phyloP scores from a whole-genome alignment of 2,797 vertebrate genomes.

The Sebastes aleutianus region DNA sequence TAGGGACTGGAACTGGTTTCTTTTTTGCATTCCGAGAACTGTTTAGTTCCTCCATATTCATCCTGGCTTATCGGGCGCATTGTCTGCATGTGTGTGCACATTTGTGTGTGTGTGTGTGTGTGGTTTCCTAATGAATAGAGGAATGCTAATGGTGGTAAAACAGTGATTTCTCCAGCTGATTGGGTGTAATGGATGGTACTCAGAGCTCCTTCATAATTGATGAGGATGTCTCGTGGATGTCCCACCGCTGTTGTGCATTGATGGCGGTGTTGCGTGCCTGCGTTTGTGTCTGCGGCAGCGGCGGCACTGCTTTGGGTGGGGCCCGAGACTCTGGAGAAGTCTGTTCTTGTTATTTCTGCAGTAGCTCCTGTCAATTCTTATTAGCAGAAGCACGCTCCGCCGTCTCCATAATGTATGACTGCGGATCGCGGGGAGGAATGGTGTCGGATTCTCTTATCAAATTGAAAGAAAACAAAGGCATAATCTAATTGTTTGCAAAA shows the following conservation, averaged over 20 bases:
- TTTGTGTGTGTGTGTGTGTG: slow-evolving; percentile 9
- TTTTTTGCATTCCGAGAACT: slow-evolving; percentile 64
- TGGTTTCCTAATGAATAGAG: slow-evolving; percentile 69
- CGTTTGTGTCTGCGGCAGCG: neutral
- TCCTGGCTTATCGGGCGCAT: slow-evolving; percentile 54
- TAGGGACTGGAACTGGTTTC: slow-evolving; percentile 69
- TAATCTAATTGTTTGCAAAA: slow-evolving; percentile 75
- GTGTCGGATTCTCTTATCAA: slow-evolving; percentile 63
- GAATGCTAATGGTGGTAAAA: slow-evolving; percentile 75
- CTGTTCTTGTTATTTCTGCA: slow-evolving; percentile 64
- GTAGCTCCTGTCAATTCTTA: slow-evolving; percentile 69
- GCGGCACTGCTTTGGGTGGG: slow-evolving; percentile 47
- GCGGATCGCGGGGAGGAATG: slow-evolving; percentile 42
- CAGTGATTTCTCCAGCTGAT: slow-evolving; percentile 79
- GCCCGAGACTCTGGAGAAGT: slow-evolving; percentile 39
- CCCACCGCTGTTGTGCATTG: slow-evolving; percentile 54
- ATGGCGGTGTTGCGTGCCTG: neutral
- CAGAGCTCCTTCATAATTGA: slow-evolving; percentile 81
- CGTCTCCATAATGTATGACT: slow-evolving; percentile 70
- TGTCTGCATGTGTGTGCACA: slow-evolving; percentile 39
- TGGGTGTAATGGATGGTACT: slow-evolving; percentile 78
- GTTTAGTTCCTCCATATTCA: slow-evolving; percentile 64
- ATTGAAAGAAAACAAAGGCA: slow-evolving; percentile 71
- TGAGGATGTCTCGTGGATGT: slow-evolving; percentile 72
- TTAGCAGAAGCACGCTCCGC: slow-evolving; percentile 60